These are phyloP conservation scores for Ceratina australensis DNA, from an alignment of 1,140 invertebrate genomes.

Conservation along the genomic window DNA sequence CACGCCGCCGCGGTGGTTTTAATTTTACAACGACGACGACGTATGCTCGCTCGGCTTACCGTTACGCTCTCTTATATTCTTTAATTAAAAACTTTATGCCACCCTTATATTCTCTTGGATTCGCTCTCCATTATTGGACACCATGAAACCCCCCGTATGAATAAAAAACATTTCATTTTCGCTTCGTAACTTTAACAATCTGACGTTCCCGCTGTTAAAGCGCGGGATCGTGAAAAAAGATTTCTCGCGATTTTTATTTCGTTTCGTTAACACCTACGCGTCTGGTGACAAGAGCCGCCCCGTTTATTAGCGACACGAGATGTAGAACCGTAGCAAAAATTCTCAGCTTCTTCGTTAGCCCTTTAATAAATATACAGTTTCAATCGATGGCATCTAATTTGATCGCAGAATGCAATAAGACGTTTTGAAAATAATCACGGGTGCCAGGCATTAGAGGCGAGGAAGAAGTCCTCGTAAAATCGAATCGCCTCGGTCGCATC, in stretches of 20 bases:
- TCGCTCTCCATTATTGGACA: neutral
- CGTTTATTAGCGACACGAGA: too few relatives aligned
- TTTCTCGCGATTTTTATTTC: too few relatives aligned
- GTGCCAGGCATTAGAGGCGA: constrained; percentile 16
- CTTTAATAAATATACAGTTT: too few relatives aligned
- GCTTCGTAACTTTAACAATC: neutral
- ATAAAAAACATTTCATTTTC: neutral
- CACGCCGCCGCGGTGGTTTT: neutral
- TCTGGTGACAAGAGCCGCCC: too few relatives aligned
- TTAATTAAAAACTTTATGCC: constrained; percentile 13
- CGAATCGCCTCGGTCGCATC: constrained; percentile 59
- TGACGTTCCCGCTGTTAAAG: too few relatives aligned
- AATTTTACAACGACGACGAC: neutral
- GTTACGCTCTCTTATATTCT: neutral
- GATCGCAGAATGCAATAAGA: neutral
- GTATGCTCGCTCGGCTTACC: too few relatives aligned
- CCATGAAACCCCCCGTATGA: neutral
- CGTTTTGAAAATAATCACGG: constrained; percentile 11
- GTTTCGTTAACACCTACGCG: too few relatives aligned
- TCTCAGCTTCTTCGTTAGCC: too few relatives aligned
- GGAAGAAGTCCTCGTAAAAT: constrained; percentile 41
- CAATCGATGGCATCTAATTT: too few relatives aligned
- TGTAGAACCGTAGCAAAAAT: too few relatives aligned
- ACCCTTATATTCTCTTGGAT: neutral
- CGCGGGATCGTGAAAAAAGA: too few relatives aligned